A percentile compares a stretch with the other conserved stretches of the same genome.
Evolutionary conservation across 2,797 vertebrate genomes (phyloP).

Genomic region (Urocyon cinereoargenteus): DNA sequence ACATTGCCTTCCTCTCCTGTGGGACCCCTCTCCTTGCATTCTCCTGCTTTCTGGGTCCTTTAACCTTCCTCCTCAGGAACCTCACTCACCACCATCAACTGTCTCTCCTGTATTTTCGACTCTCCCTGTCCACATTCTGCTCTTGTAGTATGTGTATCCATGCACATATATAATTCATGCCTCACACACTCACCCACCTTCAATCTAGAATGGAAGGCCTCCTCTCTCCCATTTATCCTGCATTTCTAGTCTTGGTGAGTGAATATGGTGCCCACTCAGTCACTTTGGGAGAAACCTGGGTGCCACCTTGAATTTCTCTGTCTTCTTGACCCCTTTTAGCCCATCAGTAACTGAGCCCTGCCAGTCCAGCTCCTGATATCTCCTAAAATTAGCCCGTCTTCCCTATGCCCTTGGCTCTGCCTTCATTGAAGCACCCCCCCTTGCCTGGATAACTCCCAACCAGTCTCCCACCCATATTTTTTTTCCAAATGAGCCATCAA

Average conservation of each 20-base stretch:
- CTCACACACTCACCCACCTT: background rate
- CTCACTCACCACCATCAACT: background rate
- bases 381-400: background rate
- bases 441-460: background rate
- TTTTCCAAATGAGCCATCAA: background rate
- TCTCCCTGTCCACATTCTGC: background rate
- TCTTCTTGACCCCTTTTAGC: background rate
- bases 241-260: background rate
- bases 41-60: background rate
- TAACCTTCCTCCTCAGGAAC: background rate
- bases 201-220: background rate
- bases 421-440: background rate
- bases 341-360: background rate
- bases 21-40: background rate
- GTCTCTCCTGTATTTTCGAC: background rate
- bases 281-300: background rate
- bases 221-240: background rate
- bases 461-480: background rate
- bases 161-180: background rate
- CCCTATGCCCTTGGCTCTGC: background rate
- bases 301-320: background rate
- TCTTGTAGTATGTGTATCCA: background rate
- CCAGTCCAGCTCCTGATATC: background rate
- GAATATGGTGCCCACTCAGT: background rate
- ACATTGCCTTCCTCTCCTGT: background rate